phyloP scores from a whole-genome alignment of 35 echinoderm and acorn worm genomes.

The Strongylocentrotus purpuratus region DNA sequence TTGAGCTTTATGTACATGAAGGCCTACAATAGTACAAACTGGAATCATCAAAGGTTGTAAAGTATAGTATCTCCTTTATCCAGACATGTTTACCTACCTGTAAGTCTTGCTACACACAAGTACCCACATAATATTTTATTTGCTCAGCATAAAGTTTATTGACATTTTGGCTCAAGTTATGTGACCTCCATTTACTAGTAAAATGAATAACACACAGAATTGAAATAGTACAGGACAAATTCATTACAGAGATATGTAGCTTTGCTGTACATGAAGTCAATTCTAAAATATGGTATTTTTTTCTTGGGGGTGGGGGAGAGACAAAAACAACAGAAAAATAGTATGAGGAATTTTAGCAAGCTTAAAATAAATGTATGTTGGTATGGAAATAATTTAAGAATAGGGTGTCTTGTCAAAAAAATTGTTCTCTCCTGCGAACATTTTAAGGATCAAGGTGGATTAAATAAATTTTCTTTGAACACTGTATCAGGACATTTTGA shows the following conservation, averaged over 20 bases:
- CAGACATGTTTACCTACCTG: background rate
- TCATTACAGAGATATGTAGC: background rate
- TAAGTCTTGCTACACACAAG: background rate
- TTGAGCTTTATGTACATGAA: background rate
- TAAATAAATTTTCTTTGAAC: too few relatives aligned
- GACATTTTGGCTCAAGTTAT: conserved; percentile 2
- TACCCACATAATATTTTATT: background rate
- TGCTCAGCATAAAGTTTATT: background rate
- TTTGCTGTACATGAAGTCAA: background rate
- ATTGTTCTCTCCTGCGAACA: too few relatives aligned
- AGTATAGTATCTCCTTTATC: background rate
- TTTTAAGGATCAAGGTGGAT: too few relatives aligned
- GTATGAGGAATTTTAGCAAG: background rate
- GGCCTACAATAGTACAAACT: background rate
- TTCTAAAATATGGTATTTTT: background rate
- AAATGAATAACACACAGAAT: background rate
- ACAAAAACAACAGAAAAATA: too few relatives aligned
- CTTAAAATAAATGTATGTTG: background rate
- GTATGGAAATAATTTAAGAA: too few relatives aligned
- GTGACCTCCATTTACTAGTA: background rate
- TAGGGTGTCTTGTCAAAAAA: too few relatives aligned
- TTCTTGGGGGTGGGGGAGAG: background rate
- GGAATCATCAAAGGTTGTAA: background rate
- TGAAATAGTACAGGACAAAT: background rate
- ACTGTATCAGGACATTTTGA: too few relatives aligned